Percentiles rank a stretch among this genome's conserved stretches.
These are phyloP conservation scores for Spilarctia lutea DNA, from an alignment of 2,888 invertebrate genomes.

Conservation along the genomic window DNA sequence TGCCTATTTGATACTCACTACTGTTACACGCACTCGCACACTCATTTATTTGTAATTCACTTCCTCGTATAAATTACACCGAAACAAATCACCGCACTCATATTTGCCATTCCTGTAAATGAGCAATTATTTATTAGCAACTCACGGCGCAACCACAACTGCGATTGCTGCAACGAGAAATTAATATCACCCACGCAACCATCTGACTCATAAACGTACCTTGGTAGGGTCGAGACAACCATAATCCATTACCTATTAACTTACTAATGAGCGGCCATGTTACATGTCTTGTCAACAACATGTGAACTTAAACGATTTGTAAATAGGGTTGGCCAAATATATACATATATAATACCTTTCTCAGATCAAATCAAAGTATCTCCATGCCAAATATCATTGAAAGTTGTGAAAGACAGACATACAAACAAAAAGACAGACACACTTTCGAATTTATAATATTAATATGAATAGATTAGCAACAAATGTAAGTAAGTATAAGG, in stretches of 20 bases:
- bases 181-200: conserved; percentile 61
- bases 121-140: conserved; percentile 52
- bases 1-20: neutral
- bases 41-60: neutral
- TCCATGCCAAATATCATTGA: no score
- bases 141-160: conserved; percentile 44
- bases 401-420: no score
- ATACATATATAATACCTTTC: neutral
- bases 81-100: conserved; percentile 26
- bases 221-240: conserved; percentile 21
- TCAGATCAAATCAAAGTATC: no score
- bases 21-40: no score
- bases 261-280: conserved; percentile 44
- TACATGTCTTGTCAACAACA: conserved; percentile 46
- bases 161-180: conserved; percentile 54
- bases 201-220: conserved; percentile 53
- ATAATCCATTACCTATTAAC: conserved; percentile 40
- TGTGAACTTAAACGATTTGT: conserved; percentile 24
- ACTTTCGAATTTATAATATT: no score
- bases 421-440: no score
- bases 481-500: neutral
- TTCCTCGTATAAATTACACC: conserved; percentile 9
- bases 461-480: neutral
- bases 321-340: conserved; percentile 13
- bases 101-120: conserved; percentile 43